Evolutionary conservation across 1,140 invertebrate genomes (phyloP).

Genomic region (Ceratitis capitata): DNA sequence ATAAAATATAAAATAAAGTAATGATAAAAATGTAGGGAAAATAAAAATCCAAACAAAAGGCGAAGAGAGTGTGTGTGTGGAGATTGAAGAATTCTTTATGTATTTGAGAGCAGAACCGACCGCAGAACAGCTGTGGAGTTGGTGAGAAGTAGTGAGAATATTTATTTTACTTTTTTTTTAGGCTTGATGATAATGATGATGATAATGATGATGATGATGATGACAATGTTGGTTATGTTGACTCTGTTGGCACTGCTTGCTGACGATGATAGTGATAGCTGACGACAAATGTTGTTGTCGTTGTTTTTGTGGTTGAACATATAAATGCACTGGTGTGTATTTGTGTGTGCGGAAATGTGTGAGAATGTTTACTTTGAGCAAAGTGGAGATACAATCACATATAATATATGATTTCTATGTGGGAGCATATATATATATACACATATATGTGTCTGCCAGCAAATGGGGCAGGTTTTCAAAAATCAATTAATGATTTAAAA

Average conservation of each 20-base stretch:
- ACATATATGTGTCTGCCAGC: background rate
- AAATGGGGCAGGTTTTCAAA: constrained; percentile 17
- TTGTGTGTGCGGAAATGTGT: background rate
- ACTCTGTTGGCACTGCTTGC: background rate
- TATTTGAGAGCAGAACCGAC: background rate
- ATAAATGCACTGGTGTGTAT: background rate
- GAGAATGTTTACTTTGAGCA: constrained; percentile 20
- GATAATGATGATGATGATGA: background rate
- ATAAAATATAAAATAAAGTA: background rate
- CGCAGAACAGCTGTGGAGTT: constrained; percentile 6
- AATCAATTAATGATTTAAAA: background rate
- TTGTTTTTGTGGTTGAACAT: background rate
- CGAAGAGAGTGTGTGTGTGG: background rate
- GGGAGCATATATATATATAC: background rate
- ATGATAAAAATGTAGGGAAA: background rate
- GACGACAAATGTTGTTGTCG: background rate
- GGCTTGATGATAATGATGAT: constrained; percentile 7
- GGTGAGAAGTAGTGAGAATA: background rate
- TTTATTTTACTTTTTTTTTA: no score
- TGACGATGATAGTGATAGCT: constrained; percentile 5
- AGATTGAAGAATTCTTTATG: background rate
- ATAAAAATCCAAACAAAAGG: background rate
- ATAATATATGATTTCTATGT: no score
- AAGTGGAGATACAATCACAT: background rate
- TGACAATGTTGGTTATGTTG: background rate